These are phyloP conservation scores for Drosophila kanapiae DNA, from an alignment of 1,140 invertebrate species.

Conservation along the genomic window DNA sequence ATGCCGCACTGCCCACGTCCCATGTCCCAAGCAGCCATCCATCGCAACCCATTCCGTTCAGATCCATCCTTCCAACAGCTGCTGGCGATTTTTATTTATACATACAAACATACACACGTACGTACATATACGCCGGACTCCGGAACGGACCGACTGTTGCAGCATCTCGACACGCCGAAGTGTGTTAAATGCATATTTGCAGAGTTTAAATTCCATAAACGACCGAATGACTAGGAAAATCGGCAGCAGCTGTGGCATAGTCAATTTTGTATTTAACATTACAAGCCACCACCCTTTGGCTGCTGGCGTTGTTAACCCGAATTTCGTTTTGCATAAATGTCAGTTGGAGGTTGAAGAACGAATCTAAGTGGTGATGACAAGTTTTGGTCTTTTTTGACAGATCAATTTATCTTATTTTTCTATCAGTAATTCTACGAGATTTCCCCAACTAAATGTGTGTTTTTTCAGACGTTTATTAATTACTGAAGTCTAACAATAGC, in stretches of 20 bases:
- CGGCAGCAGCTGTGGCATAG: slow-evolving; percentile 55
- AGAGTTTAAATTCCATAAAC: slow-evolving; percentile 63
- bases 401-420: not conserved
- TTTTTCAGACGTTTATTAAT: too few relatives aligned
- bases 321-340: slow-evolving; percentile 71
- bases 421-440: not conserved
- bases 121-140: slow-evolving; percentile 4
- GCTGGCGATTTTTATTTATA: slow-evolving; percentile 63
- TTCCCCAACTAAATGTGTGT: too few relatives aligned
- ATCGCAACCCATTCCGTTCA: slow-evolving; percentile 12
- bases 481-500: too few relatives aligned
- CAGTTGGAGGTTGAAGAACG: slow-evolving; percentile 23
- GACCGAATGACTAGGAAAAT: slow-evolving; percentile 54
- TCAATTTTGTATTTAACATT: slow-evolving; percentile 54
- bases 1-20: slow-evolving; percentile 42
- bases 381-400: not conserved
- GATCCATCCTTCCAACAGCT: slow-evolving; percentile 40
- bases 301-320: slow-evolving; percentile 52
- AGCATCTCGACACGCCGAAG: slow-evolving; percentile 53
- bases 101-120: slow-evolving; percentile 33
- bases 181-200: slow-evolving; percentile 72
- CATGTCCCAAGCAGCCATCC: slow-evolving; percentile 25
- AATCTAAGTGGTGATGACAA: slow-evolving; percentile 19
- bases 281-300: slow-evolving; percentile 13
- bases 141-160: slow-evolving; percentile 22